Base-by-base conservation (phyloP, 2,797 vertebrate species). In the Myripristis jacobus region DNA sequence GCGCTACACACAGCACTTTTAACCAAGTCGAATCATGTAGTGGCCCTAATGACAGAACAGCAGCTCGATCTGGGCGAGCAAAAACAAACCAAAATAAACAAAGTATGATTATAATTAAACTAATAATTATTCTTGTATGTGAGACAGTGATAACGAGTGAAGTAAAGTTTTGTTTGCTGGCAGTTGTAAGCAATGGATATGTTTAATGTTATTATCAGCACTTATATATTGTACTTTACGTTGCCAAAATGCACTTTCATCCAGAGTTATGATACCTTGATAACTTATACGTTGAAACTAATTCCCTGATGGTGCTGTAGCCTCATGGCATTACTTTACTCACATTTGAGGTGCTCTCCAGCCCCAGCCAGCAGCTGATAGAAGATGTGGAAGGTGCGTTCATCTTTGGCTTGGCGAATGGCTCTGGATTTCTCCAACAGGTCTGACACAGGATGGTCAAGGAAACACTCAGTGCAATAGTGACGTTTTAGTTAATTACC, bases 321-420 rank as follows among this genome's bases (percentile, higher is more conserved):
- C 34, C 34, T 52, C n/a, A 34, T 7, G 46, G 58, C 22, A n/a
- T 53, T 2, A 0, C 22, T 54, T 18, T 36, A 91, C 96, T 96
- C 88, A 98, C 98, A 97, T 90, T 87, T 96, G 27, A 99, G 95
- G 84, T 99, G 98, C 57, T 99, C 97, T 66, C 96, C 97, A 41
- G 97, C 96, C 64, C 98, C 98, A 13, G 96, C 95, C 19, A 99
- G 88, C 13, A 99, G 92, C 78, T 99, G 98, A 79, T 99, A 99
- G 91, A 99, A 99, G 84, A 99, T 93, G 59, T 99, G 98, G 89
- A 99, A 99, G 3, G 98, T 99, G 16, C 98, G 89, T 63, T 99
- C 98, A 62, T 99, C 98, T 94, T 98, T 99, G 88, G 98, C 98
- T 91, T 99, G 98, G 31, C 98, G 97, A 57, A 99, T 96, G 36